phyloP scores from a whole-genome alignment of 2,888 invertebrate species.

The Bombyx huttoni region DNA sequence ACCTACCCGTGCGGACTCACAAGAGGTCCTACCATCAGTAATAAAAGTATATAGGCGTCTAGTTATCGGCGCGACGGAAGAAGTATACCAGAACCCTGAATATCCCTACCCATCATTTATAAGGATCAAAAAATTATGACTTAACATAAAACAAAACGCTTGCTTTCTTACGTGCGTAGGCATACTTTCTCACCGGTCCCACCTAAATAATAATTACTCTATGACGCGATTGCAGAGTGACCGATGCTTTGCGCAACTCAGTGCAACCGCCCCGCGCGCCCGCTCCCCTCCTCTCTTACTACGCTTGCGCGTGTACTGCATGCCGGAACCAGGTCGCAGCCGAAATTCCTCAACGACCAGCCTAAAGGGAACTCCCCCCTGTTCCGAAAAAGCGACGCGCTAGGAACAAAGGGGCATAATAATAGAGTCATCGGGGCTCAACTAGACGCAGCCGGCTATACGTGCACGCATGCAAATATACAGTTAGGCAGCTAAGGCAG shows the following conservation, averaged over 20 bases:
- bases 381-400: slow-evolving; percentile 11
- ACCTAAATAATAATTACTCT: slow-evolving; percentile 1
- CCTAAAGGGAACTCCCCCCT: slow-evolving; percentile 33
- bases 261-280: slow-evolving; percentile 43
- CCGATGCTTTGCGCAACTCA: slow-evolving; percentile 68
- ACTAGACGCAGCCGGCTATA: slow-evolving; percentile 28
- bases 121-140: neutral
- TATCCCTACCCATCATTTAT: too few species aligned
- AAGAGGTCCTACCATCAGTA: too few species aligned
- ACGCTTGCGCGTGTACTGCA: slow-evolving; percentile 69
- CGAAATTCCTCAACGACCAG: slow-evolving; percentile 46
- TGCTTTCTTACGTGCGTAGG: neutral
- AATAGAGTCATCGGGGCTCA: slow-evolving; percentile 31
- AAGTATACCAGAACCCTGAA: too few species aligned
- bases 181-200: slow-evolving; percentile 1
- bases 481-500: slow-evolving; percentile 58
- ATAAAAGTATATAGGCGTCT: too few species aligned
- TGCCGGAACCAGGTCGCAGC: slow-evolving; percentile 68
- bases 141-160: neutral
- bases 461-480: slow-evolving; percentile 71
- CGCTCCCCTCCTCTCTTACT: slow-evolving; percentile 20
- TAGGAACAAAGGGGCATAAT: slow-evolving; percentile 12
- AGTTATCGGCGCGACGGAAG: too few species aligned
- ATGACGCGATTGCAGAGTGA: slow-evolving; percentile 37
- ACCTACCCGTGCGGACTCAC: too few species aligned